Evolutionary conservation across 2,888 invertebrate species (phyloP).

Genomic region (Conistra vaccinii): DNA sequence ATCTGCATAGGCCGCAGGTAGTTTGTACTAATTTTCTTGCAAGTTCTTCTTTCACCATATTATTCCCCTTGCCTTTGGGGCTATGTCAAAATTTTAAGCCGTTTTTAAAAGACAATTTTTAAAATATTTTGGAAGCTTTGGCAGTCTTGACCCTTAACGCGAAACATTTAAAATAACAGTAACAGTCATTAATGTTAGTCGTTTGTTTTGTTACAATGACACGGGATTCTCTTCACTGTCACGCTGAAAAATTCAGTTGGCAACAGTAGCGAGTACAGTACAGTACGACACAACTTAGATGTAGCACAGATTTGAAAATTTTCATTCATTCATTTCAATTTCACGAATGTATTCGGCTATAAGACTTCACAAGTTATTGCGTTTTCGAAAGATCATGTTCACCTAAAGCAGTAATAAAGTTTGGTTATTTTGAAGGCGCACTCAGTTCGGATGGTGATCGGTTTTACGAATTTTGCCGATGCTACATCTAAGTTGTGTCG

Average conservation of each 20-base stretch:
- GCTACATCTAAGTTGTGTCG: no score
- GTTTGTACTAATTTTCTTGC: not conserved
- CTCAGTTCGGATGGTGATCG: no score
- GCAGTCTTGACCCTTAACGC: not conserved
- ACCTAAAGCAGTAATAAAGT: no score
- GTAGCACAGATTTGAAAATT: no score
- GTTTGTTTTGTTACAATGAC: conserved; percentile 13
- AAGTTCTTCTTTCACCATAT: not conserved
- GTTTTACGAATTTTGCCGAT: no score
- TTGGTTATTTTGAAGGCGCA: no score
- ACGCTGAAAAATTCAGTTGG: conserved; percentile 31
- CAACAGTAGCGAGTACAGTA: conserved; percentile 21
- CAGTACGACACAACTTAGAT: no score
- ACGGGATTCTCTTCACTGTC: conserved; percentile 10
- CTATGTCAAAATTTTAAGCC: not conserved
- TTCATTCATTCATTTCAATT: no score
- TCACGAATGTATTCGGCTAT: no score
- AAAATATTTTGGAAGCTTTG: not conserved
- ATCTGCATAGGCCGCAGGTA: no score
- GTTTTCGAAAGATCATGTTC: no score
- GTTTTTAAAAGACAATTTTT: not conserved
- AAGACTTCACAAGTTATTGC: no score
- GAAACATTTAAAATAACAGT: not conserved
- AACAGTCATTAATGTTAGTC: not conserved
- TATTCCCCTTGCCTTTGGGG: not conserved